Evolutionary conservation across 1,140 invertebrate genomes (phyloP), one percentile per base, ranked within the genome.

Genomic region (Conus ventricosus): DNA sequence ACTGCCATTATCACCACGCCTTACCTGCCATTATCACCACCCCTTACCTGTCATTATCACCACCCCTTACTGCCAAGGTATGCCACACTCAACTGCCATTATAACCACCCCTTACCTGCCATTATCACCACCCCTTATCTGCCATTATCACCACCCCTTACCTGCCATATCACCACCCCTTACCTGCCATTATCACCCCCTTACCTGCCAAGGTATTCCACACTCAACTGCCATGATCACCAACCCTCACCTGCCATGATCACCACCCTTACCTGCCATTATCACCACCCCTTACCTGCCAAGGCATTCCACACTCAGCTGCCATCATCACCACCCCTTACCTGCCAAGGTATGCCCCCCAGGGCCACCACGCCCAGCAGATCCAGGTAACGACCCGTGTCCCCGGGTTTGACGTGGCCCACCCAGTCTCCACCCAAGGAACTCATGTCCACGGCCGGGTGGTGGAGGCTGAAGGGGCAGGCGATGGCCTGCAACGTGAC

Each of bases 271-370:
- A n/a, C n/a, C n/a, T n/a, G n/a, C n/a, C n/a, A n/a, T n/a, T n/a
- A n/a, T n/a, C n/a, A 57, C 51, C 6, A 6, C 75, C 2, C n/a
- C 88, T 93, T 81, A 97, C 97, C 96, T 99, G 98, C 99, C 99
- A 99, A 0, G 99, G 99, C 92, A 99, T 99, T n/a, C 99, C 99
- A 13, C 99, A 99, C 92, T 99, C 98, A 71, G 99, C 96, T 17
- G 99, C 96, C 80, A 99, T n/a, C n/a, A n/a, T n/a, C n/a, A 57
- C 51, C 6, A 6, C 75, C 2, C n/a, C 88, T 93, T 81, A 97
- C 97, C 96, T 99, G 98, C 99, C 99, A 99, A 0, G 99, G 99
- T 92, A 99, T 99, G n/a, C 99, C 99, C 11, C 99, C 99, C 92
- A 99, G 98, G 71, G 99, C 96, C 20, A 99, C 96, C 80, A 99